phyloP scores from a whole-genome alignment of 2,797 vertebrate species.

The Prionace glauca region DNA sequence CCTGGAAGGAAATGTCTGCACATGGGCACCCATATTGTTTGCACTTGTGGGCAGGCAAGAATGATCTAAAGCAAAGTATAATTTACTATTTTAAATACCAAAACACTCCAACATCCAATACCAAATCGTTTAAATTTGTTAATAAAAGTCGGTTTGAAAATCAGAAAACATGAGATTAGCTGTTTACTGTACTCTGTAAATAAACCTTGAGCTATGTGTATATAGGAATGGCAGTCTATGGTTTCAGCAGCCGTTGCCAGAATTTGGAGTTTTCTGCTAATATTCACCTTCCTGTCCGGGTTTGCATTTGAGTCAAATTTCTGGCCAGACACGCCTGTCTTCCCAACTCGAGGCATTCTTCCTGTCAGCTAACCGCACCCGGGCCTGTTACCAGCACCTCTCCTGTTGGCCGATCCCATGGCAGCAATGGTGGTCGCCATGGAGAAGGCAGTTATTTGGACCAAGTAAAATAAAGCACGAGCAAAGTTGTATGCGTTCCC shows the following conservation, averaged over 20 bases:
- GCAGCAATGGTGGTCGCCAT: constrained; percentile 19
- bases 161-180: background rate
- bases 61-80: background rate
- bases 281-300: background rate
- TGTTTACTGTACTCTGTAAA: background rate
- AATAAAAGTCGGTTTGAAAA: background rate
- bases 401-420: background rate
- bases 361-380: constrained; percentile 16
- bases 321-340: constrained; percentile 30
- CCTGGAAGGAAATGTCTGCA: background rate
- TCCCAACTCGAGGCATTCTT: constrained; percentile 8
- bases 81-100: background rate
- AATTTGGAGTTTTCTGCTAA: background rate
- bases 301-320: background rate
- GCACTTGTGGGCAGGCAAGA: background rate
- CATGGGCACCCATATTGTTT: background rate
- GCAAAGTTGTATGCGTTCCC: background rate
- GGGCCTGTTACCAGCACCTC: constrained; percentile 27
- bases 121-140: background rate
- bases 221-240: background rate
- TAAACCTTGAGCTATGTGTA: background rate
- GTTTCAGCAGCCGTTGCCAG: background rate
- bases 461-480: constrained; percentile 34
- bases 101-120: background rate
- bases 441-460: constrained; percentile 19